Evolutionary conservation across 2,797 vertebrate genomes (phyloP), one percentile per base, ranked within the genome.

Genomic region (Adelosebastes latens): DNA sequence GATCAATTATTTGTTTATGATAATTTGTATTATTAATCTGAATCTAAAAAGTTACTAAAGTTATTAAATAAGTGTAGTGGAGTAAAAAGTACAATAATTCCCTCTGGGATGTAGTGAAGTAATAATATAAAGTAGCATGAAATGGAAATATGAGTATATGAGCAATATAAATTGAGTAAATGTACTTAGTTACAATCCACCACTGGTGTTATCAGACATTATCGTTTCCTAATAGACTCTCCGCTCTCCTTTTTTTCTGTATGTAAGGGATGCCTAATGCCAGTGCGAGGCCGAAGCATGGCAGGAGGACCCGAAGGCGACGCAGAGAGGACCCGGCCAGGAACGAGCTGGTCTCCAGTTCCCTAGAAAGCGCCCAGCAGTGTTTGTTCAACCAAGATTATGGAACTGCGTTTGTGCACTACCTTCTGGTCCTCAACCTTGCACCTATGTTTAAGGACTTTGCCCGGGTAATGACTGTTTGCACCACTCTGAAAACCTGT

Each of bases 331-430:
- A 97, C 73, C 95, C 96, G 0, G 94, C 96, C 61, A 96, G 97
- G 72, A 94, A 96, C 10, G 96, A 98, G 86, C 90, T 99, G 92
- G 96, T 99, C 42, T 97, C 97, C 11, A 96, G 95, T 52, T 99
- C 98, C 32, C 70, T 99, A 32, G 97, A 97, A 90, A 99, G 98
- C 81, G 98, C 97, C 1, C 97, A 98, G 86, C 96, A 98, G 82
- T 99, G 97, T 75, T 87, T 99, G 63, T 94, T 96, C 66, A 94
- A 94, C 75, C 97, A 97, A 56, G 98, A 99, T 82, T 98, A 98
- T 83, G 99, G 99, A 75, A 99, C 98, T 4, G 98, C 98, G 0
- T 99, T 98, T 74, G 98, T 98, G 12, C 98, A 99, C 89, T 99
- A 98, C 91, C 97, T 99, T 1, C 95, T 99, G 0, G 97, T 97